Conservation (phyloP, 2,113 vertebrate genomes). For the Dromiciops gliroides region DNA sequence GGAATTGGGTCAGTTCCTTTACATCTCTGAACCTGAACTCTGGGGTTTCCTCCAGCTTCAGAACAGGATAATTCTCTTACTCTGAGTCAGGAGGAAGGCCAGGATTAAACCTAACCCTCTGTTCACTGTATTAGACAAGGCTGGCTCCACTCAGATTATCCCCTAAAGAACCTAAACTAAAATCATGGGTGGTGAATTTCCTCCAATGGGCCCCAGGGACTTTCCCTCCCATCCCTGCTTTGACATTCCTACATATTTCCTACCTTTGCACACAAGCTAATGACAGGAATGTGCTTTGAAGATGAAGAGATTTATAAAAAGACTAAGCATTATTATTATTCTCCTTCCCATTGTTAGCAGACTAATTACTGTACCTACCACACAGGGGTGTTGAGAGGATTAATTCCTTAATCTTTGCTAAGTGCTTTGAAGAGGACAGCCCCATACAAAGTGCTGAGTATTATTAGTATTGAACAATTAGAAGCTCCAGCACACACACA, state of each 20-base stretch:
- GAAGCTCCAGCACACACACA: conserved; percentile 17
- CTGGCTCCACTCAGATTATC: neutral
- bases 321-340: conserved; percentile 20
- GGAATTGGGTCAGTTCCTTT: neutral
- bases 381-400: conserved; percentile 27
- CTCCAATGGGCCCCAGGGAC: neutral
- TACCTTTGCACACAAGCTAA: neutral
- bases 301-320: conserved; percentile 46
- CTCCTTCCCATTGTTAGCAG: conserved; percentile 29
- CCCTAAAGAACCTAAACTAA: conserved; percentile 5
- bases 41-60: neutral
- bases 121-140: conserved; percentile 12
- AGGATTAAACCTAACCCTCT: conserved; percentile 5
- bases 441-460: neutral
- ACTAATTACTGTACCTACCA: conserved; percentile 26
- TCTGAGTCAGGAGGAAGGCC: conserved; percentile 28
- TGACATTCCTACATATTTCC: neutral
- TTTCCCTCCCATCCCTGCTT: conserved; percentile 4
- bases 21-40: neutral
- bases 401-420: conserved; percentile 47
- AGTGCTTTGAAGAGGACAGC: neutral
- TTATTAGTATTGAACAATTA: neutral
- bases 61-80: neutral
- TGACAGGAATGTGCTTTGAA: neutral
- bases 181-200: conserved; percentile 17